These are phyloP conservation scores for Ceratina australensis DNA, from an alignment of 1,140 invertebrate genomes.

Conservation along the genomic window DNA sequence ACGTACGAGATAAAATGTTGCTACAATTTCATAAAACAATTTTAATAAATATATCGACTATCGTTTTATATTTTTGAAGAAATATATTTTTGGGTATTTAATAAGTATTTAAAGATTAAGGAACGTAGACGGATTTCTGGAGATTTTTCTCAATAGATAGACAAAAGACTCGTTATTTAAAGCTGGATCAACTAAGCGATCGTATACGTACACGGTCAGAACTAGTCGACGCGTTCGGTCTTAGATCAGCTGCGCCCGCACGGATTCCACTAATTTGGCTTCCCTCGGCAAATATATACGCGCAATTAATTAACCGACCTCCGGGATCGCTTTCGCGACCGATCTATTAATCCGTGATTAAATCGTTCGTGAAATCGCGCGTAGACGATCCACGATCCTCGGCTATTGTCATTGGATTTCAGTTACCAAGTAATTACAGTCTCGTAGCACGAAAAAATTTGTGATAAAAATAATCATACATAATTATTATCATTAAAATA, in stretches of 20 bases:
- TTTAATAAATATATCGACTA: too few species aligned
- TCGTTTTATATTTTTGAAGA: too few species aligned
- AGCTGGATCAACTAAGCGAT: conserved; percentile 12
- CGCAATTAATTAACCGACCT: conserved; percentile 36
- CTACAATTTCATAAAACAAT: too few species aligned
- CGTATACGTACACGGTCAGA: not conserved
- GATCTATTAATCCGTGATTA: conserved; percentile 44
- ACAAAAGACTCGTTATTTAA: conserved; percentile 46
- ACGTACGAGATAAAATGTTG: too few species aligned
- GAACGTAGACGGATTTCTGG: too few species aligned
- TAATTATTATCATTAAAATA: too few species aligned
- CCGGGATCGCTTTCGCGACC: conserved; percentile 23
- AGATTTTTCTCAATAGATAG: conserved; percentile 45
- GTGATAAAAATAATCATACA: not conserved
- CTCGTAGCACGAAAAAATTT: too few species aligned
- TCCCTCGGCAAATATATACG: conserved; percentile 29
- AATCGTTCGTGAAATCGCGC: conserved; percentile 33
- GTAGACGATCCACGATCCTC: not conserved
- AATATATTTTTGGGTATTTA: too few species aligned
- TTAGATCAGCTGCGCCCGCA: not conserved
- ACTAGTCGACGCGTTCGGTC: conserved; percentile 21
- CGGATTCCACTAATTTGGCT: conserved; percentile 25
- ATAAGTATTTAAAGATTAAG: too few species aligned
- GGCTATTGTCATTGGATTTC: conserved; percentile 1
- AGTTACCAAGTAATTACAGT: not conserved